Evolutionary conservation across 2,797 vertebrate genomes (phyloP), one percentile per base, ranked within the genome.

Genomic region (Nannoperca australis): DNA sequence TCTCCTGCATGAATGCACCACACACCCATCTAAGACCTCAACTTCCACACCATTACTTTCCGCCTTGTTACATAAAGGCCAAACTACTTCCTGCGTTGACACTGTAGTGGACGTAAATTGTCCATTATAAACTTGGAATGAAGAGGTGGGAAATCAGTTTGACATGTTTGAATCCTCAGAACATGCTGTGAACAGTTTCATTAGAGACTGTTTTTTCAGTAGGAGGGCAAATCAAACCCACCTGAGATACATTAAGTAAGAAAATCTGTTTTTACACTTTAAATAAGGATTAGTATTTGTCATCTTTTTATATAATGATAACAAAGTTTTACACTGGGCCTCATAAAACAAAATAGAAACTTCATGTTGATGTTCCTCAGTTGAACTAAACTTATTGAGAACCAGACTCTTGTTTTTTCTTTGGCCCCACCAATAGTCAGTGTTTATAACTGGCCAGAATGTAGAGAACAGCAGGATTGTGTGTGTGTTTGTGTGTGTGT

Each of bases 381-480:
- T 44, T 76, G 24, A 76, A 78, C 47, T 58, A 32, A 66, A 70
- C 42, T 20, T 30, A 42, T 50, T n/a, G 66, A 59, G 55, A 34
- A 54, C 24, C 20, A 27, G 53, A 18, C 50, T 68, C 22, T 64
- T 88, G 62, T n/a, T 86, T 89, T 86, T 71, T 63, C 78, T 79
- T 74, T 47, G 51, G 65, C 53, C 70, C 40, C 69, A 59, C 59
- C 47, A 66, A 36, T 45, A 53, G 40, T 55, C 53, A 66, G 47
- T 91, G 87, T 91, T 89, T 85, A 81, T 74, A 85, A 73, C 45
- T 50, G 67, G 36, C 34, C 60, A 71, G 75, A 86, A 83, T 82
- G 79, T 56, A 71, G 66, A 83, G 71, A 76, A 68, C 64, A 64
- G 79, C 61, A 78, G 73, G 82, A 38, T 18, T 78, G 53, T 49